Base-by-base conservation (phyloP, 2,113 vertebrate genomes). In the Myotis lucifugus region DNA sequence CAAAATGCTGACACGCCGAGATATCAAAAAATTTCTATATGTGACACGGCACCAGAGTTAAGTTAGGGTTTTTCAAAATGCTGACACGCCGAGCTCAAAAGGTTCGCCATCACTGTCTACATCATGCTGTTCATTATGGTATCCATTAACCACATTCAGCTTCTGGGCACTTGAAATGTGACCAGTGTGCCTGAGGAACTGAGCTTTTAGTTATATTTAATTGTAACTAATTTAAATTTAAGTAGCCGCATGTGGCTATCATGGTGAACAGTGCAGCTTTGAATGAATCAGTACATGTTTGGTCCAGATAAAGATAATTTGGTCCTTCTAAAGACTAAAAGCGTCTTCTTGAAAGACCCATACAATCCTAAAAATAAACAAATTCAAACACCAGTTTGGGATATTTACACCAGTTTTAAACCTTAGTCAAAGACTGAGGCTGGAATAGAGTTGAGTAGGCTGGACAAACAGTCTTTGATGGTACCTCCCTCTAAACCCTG, bases 321-420 rank as follows among this genome's bases (percentile, higher is more conserved):
- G 25, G 6, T 48, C 56, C 59, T 83, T 81, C 92, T 72, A 69
- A 92, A 74, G 88, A 87, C 13, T 72, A 48, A 90, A 95, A 79
- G 34, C 25, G 61, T 81, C 59, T 89, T 86, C 70, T 85, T 79
- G 40, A 69, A 34, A 82, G 21, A 6, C 27, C 32, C 50, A 85
- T 42, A 52, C 25, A 86, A 50, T 56, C 34, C 73, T 42, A 93
- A 67, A 79, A 94, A 81, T 32, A 77, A 96, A 54, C 32, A 23
- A 82, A 87, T 73, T 76, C n/a, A 88, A 85, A 69, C 0, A 18
- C 19, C 40, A 77, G 10, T 61, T 42, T 37, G 6, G 32, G 32
- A 46, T 46, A 37, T 64, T 54, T 72, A 73, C 48, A 8, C 17
- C 46, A 48, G 23, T n/a, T 64, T 52, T 14, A 77, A 72, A 37